Evolutionary conservation across 2,888 invertebrate species (phyloP), one percentile per base, ranked within the genome.

Genomic region (Acanthosepion esculentum): DNA sequence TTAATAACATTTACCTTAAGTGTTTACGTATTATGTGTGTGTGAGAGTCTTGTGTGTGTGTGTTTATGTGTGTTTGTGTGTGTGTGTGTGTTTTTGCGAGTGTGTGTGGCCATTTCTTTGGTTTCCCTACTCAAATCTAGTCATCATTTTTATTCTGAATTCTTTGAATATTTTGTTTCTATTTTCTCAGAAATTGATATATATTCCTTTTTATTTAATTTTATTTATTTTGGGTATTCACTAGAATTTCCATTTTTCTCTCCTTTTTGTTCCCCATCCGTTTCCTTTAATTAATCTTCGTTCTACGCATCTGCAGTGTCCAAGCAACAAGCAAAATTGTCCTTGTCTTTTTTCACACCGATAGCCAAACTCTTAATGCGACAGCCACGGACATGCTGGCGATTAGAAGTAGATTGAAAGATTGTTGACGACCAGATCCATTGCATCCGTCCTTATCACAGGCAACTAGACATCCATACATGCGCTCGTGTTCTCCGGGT

Each of bases 381-480:
- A 93, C n/a, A n/a, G 93, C 93, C 50, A 93, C 18, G 48, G 53
- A 1, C 48, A 93, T 26, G 1, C 93, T 33, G 48, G 50, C 50
- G n/a, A 93, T 15, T 20, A 53, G 93, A 29, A 53, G 48, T 10
- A 29, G 93, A 20, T 33, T 94, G 18, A 23, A 20, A 1, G 64
- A 23, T 1, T 20, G 50, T n/a, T 4, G 48, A 26, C 48, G 29
- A 0, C 48, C 95, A 94, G 96, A 96, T 94, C 92, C 91, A 95
- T 97, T 97, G 95, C 97, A 97, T 59, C 97, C 97, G 95, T 97
- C 97, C 94, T 95, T 96, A 95, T 97, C 96, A 95, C 97, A 97
- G 23, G 97, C 95, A 95, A 96, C 96, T 94, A 97, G 95, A 95
- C 97, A 97, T 48, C 97, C 97, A n/a, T 96, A 95, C 78, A 97